phyloP scores from a whole-genome alignment of 1,140 invertebrate genomes.

The Steinernema khuongi region DNA sequence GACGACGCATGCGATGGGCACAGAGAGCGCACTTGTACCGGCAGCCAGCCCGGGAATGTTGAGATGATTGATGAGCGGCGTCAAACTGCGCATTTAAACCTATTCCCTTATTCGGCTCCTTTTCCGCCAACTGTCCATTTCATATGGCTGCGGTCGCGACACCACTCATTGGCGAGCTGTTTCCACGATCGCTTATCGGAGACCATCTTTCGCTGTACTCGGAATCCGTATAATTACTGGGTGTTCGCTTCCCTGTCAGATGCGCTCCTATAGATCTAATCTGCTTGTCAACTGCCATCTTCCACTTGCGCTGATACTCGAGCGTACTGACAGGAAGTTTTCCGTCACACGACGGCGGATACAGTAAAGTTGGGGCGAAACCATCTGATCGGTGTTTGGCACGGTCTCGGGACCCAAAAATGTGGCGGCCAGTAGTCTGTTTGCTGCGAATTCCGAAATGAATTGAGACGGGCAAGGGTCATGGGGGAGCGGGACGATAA shows the following conservation, averaged over 20 bases:
- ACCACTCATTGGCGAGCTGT: background rate
- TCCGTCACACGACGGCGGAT: background rate
- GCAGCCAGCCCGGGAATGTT: background rate
- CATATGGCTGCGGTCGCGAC: background rate
- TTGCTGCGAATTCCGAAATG: background rate
- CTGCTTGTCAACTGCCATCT: slow-evolving; percentile 13
- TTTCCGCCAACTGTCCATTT: background rate
- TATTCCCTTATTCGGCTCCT: background rate
- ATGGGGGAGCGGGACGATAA: background rate
- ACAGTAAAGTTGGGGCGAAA: too few species aligned
- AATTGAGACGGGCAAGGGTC: background rate
- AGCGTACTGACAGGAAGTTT: background rate
- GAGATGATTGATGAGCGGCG: background rate
- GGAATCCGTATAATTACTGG: slow-evolving; percentile 2
- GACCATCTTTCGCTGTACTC: background rate
- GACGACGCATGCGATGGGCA: background rate
- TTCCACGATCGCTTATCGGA: background rate
- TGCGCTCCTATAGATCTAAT: slow-evolving; percentile 12
- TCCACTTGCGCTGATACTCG: background rate
- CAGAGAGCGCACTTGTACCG: background rate
- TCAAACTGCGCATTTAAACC: slow-evolving; percentile 13
- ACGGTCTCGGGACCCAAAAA: too few species aligned
- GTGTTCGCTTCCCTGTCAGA: slow-evolving; percentile 11
- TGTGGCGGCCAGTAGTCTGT: too few species aligned
- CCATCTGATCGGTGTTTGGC: too few species aligned